These are phyloP conservation scores for Arrhopalites spinosus DNA, from an alignment of 2,888 invertebrate species.

Conservation along the genomic window DNA sequence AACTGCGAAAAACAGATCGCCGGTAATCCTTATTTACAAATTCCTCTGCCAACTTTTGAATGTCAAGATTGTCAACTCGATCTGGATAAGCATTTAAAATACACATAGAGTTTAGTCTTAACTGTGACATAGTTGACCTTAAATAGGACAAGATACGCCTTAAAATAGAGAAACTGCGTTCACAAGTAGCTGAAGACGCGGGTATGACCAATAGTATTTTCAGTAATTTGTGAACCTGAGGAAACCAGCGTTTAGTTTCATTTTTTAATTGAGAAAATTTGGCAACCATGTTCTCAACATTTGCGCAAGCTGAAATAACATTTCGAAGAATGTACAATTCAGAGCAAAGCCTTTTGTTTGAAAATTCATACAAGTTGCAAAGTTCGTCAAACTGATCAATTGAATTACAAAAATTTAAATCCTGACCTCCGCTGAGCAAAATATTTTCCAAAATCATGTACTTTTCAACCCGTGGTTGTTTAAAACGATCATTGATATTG, in stretches of 20 bases:
- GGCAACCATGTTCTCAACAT: not conserved
- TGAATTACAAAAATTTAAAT: not conserved
- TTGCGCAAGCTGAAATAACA: not conserved
- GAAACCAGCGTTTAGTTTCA: not conserved
- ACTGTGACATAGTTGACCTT: conserved; percentile 1
- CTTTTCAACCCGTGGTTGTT: not conserved
- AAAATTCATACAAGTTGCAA: not conserved
- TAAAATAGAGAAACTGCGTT: not conserved
- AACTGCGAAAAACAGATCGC: too few species aligned
- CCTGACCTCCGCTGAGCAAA: not conserved
- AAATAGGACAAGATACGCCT: conserved; percentile 1
- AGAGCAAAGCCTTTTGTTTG: not conserved
- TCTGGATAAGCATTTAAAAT: not conserved
- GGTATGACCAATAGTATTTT: not conserved
- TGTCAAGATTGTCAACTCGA: not conserved
- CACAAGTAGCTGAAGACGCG: not conserved
- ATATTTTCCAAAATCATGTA: not conserved
- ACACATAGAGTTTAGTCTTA: not conserved
- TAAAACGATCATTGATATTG: not conserved
- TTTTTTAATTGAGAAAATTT: not conserved
- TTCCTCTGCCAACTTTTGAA: too few species aligned
- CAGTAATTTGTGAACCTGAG: not conserved
- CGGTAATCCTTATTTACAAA: too few species aligned
- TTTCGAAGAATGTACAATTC: not conserved
- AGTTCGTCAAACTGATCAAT: not conserved